Evolutionary conservation across 2,797 vertebrate genomes (phyloP).

Genomic region (Myoxocephalus aenaeus): DNA sequence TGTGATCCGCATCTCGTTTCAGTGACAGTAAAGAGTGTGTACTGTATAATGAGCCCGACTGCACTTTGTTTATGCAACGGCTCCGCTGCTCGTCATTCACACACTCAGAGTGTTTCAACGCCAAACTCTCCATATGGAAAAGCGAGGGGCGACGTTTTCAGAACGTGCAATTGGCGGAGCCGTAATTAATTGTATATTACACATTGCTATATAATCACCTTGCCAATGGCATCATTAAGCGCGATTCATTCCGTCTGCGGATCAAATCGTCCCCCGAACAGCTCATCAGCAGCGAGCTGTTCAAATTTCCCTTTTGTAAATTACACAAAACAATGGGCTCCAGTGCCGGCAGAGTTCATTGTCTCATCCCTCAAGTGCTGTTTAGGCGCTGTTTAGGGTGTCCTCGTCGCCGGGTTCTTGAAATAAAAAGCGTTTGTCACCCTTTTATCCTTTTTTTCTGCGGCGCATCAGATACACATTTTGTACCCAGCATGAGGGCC

Average conservation of each 20-base stretch:
- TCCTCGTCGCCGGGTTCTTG: conserved; percentile 4
- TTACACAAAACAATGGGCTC: conserved; percentile 48
- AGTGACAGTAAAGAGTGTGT: not conserved
- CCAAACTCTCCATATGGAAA: conserved; percentile 37
- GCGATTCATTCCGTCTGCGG: conserved; percentile 44
- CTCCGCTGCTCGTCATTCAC: not conserved
- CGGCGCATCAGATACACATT: conserved; percentile 66
- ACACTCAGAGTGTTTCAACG: conserved; percentile 17
- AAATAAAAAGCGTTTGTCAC: conserved; percentile 45
- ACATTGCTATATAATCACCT: conserved; percentile 50
- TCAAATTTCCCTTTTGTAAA: conserved; percentile 54
- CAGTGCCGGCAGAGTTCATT: conserved; percentile 6
- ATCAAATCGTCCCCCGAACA: conserved; percentile 52
- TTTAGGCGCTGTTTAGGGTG: conserved; percentile 29
- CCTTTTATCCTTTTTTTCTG: conserved; percentile 39
- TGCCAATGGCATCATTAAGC: conserved; percentile 59
- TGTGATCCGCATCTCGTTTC: not conserved
- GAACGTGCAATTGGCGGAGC: conserved; percentile 43
- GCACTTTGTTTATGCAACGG: conserved; percentile 5
- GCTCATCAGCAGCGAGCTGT: conserved; percentile 47
- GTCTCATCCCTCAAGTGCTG: conserved; percentile 51
- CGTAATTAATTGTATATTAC: conserved; percentile 53
- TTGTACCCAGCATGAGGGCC: conserved; percentile 1
- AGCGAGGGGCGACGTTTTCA: conserved; percentile 7
- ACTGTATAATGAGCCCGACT: not conserved